Percentiles rank a stretch among this genome's conserved stretches.
phyloP scores from a whole-genome alignment of 2,888 invertebrate species.

The Ischnura elegans region DNA sequence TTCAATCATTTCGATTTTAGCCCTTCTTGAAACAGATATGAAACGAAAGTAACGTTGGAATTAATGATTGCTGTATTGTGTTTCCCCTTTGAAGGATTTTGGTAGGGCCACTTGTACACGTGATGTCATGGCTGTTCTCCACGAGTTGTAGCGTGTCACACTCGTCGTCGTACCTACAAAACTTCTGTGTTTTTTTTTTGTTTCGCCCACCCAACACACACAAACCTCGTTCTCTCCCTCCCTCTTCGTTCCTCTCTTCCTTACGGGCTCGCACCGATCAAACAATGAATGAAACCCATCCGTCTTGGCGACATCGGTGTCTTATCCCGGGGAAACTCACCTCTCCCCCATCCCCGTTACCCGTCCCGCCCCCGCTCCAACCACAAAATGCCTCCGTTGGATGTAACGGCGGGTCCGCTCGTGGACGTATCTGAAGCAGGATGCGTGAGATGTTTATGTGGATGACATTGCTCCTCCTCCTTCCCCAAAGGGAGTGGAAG shows the following conservation, averaged over 20 bases:
- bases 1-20: no score
- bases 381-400: background rate
- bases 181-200: background rate
- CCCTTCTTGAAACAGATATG: no score
- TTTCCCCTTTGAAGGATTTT: background rate
- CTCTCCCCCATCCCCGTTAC: background rate
- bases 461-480: slow-evolving; percentile 46
- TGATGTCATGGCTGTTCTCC: background rate
- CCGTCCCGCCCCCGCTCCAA: background rate
- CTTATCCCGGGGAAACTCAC: background rate
- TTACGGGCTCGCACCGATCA: background rate
- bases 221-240: background rate
- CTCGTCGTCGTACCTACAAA: background rate
- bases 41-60: background rate
- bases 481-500: background rate
- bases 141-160: background rate
- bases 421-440: slow-evolving; percentile 11
- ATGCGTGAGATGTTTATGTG: slow-evolving; percentile 59
- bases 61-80: background rate
- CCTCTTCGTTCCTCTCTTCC: background rate
- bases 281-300: slow-evolving; percentile 20
- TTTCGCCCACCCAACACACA: no score
- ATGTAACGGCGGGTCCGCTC: slow-evolving; percentile 14
- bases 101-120: background rate
- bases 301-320: background rate